Conservation (phyloP, 2,113 vertebrate genomes). For the Urocitellus parryii region DNA sequence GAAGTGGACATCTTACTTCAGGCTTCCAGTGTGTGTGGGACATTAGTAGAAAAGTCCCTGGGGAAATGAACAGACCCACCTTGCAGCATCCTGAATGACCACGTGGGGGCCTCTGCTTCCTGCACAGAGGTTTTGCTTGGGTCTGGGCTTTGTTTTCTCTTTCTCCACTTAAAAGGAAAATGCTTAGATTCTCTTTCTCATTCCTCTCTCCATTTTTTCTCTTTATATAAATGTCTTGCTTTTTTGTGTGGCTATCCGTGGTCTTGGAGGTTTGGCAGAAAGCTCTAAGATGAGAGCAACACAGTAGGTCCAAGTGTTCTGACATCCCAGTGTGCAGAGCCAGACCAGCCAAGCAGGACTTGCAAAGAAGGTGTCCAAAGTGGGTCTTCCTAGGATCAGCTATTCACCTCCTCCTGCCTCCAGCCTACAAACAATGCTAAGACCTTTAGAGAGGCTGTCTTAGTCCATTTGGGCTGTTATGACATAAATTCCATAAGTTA, state of each 20-base stretch:
- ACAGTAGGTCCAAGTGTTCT: neutral
- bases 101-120: slow-evolving; percentile 75
- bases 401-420: neutral
- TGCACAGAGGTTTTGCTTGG: neutral
- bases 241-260: neutral
- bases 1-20: neutral
- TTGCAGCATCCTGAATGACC: slow-evolving; percentile 49
- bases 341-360: neutral
- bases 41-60: too few relatives aligned
- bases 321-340: neutral
- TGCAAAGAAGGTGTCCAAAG: neutral
- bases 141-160: neutral
- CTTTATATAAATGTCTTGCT: neutral
- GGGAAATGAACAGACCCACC: neutral
- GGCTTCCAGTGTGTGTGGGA: neutral
- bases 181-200: neutral
- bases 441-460: neutral
- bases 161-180: neutral
- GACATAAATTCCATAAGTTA: neutral
- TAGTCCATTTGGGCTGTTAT: neutral
- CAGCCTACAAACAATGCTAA: neutral
- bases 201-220: neutral
- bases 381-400: neutral
- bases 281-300: neutral
- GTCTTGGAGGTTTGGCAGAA: neutral